These are phyloP conservation scores for Apis cerana DNA, from an alignment of 1,140 invertebrate genomes.

Conservation along the genomic window DNA sequence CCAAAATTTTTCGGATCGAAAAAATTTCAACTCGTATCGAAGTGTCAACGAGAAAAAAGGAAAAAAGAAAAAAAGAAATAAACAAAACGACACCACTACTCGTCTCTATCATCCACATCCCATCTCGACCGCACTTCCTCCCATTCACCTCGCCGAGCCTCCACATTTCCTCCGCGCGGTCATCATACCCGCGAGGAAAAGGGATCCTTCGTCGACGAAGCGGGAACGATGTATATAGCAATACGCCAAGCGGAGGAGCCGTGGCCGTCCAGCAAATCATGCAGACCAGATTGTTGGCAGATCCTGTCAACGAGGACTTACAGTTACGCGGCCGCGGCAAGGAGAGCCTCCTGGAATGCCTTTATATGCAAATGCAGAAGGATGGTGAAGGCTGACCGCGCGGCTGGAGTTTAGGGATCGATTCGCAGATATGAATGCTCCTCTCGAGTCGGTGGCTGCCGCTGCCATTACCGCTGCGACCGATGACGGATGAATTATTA, in stretches of 20 bases:
- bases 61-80: no score
- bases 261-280: conserved; percentile 74
- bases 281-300: conserved; percentile 79
- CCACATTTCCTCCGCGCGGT: not conserved
- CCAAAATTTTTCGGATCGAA: no score
- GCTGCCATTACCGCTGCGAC: conserved; percentile 59
- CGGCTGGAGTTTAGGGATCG: conserved; percentile 67
- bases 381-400: conserved; percentile 58
- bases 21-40: no score
- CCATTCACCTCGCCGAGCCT: no score
- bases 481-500: conserved; percentile 80
- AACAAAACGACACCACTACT: no score
- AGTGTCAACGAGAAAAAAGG: no score
- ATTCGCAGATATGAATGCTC: conserved; percentile 76
- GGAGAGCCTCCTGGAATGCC: conserved; percentile 77
- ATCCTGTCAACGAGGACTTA: conserved; percentile 79
- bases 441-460: conserved; percentile 37
- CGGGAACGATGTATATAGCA: not conserved
- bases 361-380: conserved; percentile 81
- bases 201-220: not conserved
- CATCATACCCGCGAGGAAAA: not conserved
- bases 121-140: not conserved
- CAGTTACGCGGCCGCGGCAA: conserved; percentile 76
- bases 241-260: conserved; percentile 23
- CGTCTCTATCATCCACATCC: not conserved